A percentile compares a stretch with the other conserved stretches of the same genome.
Evolutionary conservation across 2,113 vertebrate species (phyloP).

Genomic region (Mystacornis crossleyi): DNA sequence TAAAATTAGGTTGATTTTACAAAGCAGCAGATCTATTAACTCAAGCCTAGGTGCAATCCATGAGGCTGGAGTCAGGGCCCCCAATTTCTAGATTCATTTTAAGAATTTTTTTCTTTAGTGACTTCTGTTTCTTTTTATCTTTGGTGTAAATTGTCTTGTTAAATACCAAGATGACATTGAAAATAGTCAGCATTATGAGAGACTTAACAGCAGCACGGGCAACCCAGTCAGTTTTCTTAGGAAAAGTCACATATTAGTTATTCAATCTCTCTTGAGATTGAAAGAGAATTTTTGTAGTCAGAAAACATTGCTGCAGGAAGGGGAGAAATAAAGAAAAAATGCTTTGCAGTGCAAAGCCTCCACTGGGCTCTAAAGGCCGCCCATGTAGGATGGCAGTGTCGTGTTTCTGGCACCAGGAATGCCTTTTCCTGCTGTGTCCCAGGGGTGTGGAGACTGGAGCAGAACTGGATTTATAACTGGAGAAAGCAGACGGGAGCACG

Average conservation of each 20-base stretch:
- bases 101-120: not conserved
- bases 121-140: not conserved
- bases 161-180: not conserved
- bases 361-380: rapidly evolving
- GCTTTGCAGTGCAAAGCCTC: rapidly evolving
- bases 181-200: rapidly evolving
- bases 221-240: not conserved
- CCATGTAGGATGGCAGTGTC: not conserved
- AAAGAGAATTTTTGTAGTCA: not conserved
- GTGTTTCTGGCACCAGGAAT: not conserved
- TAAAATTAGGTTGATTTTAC: not conserved
- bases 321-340: not conserved
- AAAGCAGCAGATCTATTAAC: not conserved
- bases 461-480: not conserved
- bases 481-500: not conserved
- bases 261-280: not conserved
- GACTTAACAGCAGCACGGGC: not conserved
- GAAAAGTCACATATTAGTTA: not conserved
- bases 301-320: not conserved
- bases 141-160: not conserved
- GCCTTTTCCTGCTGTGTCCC: not conserved
- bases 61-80: not conserved
- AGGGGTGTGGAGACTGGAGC: not conserved
- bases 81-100: not conserved
- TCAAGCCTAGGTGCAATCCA: not conserved